Conservation (phyloP, 2,797 vertebrate species). For the Artibeus jamaicensis region DNA sequence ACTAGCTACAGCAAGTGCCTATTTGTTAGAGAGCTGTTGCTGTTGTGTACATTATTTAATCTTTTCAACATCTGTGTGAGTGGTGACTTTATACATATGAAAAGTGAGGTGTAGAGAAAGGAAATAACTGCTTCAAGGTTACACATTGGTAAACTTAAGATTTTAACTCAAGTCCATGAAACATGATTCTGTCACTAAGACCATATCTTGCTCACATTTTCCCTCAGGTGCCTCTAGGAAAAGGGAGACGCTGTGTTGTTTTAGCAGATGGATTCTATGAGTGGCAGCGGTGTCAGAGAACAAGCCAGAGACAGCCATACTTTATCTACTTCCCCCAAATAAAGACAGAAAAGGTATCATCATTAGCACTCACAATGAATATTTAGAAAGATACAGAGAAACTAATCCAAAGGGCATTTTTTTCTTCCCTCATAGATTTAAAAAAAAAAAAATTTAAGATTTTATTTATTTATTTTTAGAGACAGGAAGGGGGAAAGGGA, state of each 20-base stretch:
- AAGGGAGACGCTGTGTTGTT: constrained; percentile 95
- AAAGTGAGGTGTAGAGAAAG: not conserved
- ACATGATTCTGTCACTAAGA: not conserved
- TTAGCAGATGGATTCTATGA: constrained; percentile 97
- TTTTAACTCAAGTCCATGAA: not conserved
- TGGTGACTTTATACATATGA: not conserved
- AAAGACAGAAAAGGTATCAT: constrained; percentile 68
- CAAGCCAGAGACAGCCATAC: constrained; percentile 89
- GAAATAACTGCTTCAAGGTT: not conserved
- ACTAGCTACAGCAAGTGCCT: not conserved
- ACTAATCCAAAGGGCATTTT: not conserved
- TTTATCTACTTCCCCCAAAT: constrained; percentile 96
- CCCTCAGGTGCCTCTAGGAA: constrained; percentile 89
- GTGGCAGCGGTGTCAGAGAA: constrained; percentile 87
- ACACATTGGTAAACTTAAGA: not conserved
- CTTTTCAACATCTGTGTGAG: not conserved
- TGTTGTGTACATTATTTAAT: not conserved
- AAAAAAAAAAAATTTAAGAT: too few relatives aligned
- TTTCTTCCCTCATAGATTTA: not conserved
- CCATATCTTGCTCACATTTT: not conserved
- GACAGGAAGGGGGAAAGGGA: not conserved
- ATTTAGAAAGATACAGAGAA: not conserved
- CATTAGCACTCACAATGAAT: not conserved
- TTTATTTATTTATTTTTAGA: not conserved
- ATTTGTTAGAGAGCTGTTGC: not conserved